These are phyloP conservation scores for Engystomops pustulosus DNA, from an alignment of 2,113 vertebrate genomes.

Conservation along the genomic window DNA sequence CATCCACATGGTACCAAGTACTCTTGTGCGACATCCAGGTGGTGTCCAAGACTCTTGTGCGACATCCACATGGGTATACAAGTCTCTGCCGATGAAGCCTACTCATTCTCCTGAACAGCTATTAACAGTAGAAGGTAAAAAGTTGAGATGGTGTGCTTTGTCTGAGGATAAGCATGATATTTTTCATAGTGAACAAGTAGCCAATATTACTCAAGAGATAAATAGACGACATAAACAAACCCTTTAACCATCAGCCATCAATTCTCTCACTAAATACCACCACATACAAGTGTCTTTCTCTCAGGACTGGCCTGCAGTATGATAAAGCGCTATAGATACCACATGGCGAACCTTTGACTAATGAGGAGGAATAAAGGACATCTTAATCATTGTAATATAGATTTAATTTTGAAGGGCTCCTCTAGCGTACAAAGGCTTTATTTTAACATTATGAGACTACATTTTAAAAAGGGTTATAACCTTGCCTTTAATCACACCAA, in stretches of 20 bases:
- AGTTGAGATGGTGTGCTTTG: background rate
- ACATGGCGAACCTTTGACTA: conserved; percentile 44
- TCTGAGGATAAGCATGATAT: background rate
- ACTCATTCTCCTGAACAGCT: no score
- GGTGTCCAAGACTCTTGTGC: no score
- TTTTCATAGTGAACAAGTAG: background rate
- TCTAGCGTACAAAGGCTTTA: conserved; percentile 51
- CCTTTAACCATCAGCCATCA: background rate
- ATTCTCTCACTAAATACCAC: background rate
- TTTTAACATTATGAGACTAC: conserved; percentile 53
- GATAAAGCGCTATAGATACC: conserved; percentile 34
- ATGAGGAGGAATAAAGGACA: conserved; percentile 59
- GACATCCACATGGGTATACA: no score
- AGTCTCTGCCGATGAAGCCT: no score
- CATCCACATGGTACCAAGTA: no score
- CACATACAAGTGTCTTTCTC: background rate
- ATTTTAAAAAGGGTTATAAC: conserved; percentile 54
- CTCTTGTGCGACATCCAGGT: no score
- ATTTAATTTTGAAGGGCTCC: conserved; percentile 54
- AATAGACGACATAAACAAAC: background rate
- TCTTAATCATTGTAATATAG: conserved; percentile 58
- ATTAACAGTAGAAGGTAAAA: background rate
- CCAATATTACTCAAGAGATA: background rate
- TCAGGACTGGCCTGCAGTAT: background rate
- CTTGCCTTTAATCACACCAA: conserved; percentile 55